These are phyloP conservation scores for Noctua pronuba DNA, from an alignment of 2,888 invertebrate genomes.

Conservation along the genomic window DNA sequence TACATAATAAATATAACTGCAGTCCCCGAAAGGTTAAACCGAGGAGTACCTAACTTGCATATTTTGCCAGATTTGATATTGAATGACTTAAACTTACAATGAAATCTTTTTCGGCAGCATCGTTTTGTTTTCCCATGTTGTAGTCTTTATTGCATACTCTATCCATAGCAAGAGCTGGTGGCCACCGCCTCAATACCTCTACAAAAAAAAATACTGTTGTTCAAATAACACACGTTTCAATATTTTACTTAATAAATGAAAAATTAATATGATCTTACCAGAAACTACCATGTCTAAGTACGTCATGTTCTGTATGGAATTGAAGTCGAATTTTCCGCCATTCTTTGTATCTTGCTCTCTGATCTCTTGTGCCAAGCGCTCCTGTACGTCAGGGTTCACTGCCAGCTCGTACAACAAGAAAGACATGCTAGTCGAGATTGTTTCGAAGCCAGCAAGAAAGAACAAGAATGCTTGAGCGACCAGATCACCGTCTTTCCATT, in stretches of 20 bases:
- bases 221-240: too few species aligned
- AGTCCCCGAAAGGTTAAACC: background rate
- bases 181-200: slow-evolving; percentile 87
- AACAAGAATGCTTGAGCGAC: slow-evolving; percentile 7
- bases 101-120: slow-evolving; percentile 3
- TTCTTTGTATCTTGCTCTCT: slow-evolving; percentile 71
- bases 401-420: slow-evolving; percentile 5
- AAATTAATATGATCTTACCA: slow-evolving; percentile 64
- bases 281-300: slow-evolving; percentile 88
- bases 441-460: slow-evolving; percentile 6
- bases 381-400: slow-evolving; percentile 9
- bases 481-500: slow-evolving; percentile 5
- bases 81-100: slow-evolving; percentile 31
- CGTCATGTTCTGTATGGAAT: slow-evolving; percentile 72
- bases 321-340: slow-evolving; percentile 85
- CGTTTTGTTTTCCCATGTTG: slow-evolving; percentile 79
- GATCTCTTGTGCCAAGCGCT: slow-evolving; percentile 68
- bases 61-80: background rate
- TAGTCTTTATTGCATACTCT: slow-evolving; percentile 88
- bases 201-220: background rate
- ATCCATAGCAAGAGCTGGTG: slow-evolving; percentile 82
- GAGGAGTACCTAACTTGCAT: background rate
- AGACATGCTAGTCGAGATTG: background rate
- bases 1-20: background rate
- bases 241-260: too few species aligned